Conservation (phyloP, 1,140 invertebrate genomes). For the Brachystomella parvula region DNA sequence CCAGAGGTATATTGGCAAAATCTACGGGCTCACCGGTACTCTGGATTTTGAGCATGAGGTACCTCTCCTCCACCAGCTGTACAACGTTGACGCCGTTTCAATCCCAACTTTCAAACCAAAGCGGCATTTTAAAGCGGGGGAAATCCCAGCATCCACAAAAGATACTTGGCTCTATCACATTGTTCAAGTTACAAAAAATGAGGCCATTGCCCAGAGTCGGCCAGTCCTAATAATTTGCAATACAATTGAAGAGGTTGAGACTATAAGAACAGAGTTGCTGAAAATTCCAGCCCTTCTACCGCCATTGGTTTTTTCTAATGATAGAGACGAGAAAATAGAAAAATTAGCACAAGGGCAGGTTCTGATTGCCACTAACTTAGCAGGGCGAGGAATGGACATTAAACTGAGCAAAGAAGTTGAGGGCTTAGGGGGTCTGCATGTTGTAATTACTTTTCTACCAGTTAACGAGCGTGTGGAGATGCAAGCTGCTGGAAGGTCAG, state of each 20-base stretch:
- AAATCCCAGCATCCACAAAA: slow-evolving; percentile 30
- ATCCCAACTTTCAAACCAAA: slow-evolving; percentile 39
- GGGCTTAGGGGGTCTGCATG: slow-evolving; percentile 14
- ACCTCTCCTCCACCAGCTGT: slow-evolving; percentile 38
- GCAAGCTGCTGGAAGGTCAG: slow-evolving; percentile 13
- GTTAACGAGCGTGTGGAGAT: slow-evolving; percentile 5
- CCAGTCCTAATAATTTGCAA: slow-evolving; percentile 41
- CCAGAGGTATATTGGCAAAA: slow-evolving; percentile 15
- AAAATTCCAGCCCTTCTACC: slow-evolving; percentile 3
- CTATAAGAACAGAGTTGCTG: slow-evolving; percentile 13
- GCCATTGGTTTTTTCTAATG: neutral
- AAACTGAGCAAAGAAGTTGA: neutral
- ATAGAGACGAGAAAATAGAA: slow-evolving; percentile 1
- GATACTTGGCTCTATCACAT: slow-evolving; percentile 29
- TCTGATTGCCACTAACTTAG: slow-evolving; percentile 38
- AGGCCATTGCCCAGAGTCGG: slow-evolving; percentile 19
- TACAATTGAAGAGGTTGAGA: slow-evolving; percentile 37
- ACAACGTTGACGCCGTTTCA: slow-evolving; percentile 40
- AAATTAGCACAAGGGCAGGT: slow-evolving; percentile 14
- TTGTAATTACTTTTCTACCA: slow-evolving; percentile 11
- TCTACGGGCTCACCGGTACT: slow-evolving; percentile 44
- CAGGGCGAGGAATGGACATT: slow-evolving; percentile 39
- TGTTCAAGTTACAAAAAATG: neutral
- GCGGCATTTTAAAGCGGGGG: slow-evolving; percentile 30
- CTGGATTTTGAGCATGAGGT: slow-evolving; percentile 40